phyloP scores from a whole-genome alignment of 2,888 invertebrate species.

The Hydrotaea cyrtoneurina region DNA sequence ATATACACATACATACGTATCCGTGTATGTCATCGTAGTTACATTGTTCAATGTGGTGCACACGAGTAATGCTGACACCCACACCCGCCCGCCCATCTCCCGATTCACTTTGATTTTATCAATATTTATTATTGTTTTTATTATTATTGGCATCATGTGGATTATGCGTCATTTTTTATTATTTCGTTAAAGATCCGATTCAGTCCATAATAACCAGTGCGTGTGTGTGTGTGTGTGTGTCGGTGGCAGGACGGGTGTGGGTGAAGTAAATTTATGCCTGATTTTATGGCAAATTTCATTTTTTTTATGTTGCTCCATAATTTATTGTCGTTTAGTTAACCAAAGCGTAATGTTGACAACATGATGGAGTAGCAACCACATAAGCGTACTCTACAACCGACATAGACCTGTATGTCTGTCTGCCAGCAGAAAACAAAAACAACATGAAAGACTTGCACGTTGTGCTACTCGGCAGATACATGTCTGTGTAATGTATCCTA shows the following conservation, averaged over 20 bases:
- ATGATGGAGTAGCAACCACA: constrained; percentile 38
- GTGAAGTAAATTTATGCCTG: constrained; percentile 35
- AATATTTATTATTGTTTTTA: constrained; percentile 62
- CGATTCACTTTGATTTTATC: constrained; percentile 44
- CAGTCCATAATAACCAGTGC: background rate
- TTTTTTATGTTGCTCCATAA: constrained; percentile 60
- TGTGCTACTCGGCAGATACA: too few relatives aligned
- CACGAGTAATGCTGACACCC: too few relatives aligned
- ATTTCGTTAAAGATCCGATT: constrained; percentile 42
- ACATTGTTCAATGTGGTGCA: background rate
- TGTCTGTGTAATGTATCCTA: too few relatives aligned
- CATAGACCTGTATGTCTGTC: too few relatives aligned
- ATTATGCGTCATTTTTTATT: constrained; percentile 60
- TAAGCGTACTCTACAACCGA: constrained; percentile 11
- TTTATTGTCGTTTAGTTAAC: constrained; percentile 65
- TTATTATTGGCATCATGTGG: constrained; percentile 66
- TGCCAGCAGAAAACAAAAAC: too few relatives aligned
- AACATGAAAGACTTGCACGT: too few relatives aligned
- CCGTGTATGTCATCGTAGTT: too few relatives aligned
- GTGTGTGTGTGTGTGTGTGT: background rate
- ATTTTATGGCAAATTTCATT: constrained; percentile 55
- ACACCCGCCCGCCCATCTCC: background rate
- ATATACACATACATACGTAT: background rate
- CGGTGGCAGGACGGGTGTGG: background rate
- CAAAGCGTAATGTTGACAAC: constrained; percentile 57